Evolutionary conservation across 2,888 invertebrate species (phyloP).

Genomic region (Asteroscopus sphinx): DNA sequence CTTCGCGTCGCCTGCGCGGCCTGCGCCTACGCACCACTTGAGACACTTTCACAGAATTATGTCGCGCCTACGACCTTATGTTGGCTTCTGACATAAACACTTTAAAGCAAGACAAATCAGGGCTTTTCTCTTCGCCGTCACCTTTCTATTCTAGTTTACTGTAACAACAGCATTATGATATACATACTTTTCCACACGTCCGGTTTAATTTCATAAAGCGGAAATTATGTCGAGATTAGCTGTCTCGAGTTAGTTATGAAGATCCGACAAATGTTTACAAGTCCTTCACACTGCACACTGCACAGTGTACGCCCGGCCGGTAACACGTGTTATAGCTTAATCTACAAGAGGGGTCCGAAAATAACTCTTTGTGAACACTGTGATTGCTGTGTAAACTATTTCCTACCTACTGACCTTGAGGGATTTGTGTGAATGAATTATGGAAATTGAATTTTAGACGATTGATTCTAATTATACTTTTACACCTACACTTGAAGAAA

Average conservation of each 20-base stretch:
- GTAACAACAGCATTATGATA: constrained; percentile 28
- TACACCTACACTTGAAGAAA: constrained; percentile 30
- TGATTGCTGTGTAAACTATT: constrained; percentile 41
- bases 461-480: constrained; percentile 7
- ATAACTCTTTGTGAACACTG: constrained; percentile 52
- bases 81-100: constrained; percentile 77
- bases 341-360: constrained; percentile 52
- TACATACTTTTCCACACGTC: constrained; percentile 27
- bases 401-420: constrained; percentile 50
- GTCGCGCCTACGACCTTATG: constrained; percentile 79
- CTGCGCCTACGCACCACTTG: constrained; percentile 77
- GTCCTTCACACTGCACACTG: constrained; percentile 52
- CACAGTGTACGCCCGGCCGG: constrained; percentile 44
- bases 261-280: constrained; percentile 54
- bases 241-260: constrained; percentile 33
- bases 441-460: constrained; percentile 12
- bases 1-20: constrained; percentile 63
- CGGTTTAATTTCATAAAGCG: constrained; percentile 34
- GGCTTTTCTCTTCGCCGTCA: constrained; percentile 68
- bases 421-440: constrained; percentile 32
- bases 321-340: constrained; percentile 51
- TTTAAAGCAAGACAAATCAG: constrained; percentile 71
- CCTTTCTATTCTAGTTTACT: constrained; percentile 62
- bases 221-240: constrained; percentile 48
- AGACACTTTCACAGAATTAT: constrained; percentile 81